Percentiles rank a stretch among this genome's conserved stretches.
These are phyloP conservation scores for Ganaspis brasiliensis DNA, from an alignment of 2,888 invertebrate genomes.

Conservation along the genomic window DNA sequence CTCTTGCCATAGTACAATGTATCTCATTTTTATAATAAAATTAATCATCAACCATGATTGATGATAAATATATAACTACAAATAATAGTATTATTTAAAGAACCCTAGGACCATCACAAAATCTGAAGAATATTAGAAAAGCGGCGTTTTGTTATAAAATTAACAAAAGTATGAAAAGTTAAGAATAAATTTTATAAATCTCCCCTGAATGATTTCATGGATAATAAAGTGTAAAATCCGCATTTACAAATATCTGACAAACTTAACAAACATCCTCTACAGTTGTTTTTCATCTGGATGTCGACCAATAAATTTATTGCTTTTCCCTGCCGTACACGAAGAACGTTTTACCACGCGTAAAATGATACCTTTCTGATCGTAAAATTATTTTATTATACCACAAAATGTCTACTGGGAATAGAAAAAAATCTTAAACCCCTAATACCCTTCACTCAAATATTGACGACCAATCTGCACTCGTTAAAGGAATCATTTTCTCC, in stretches of 20 bases:
- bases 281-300: neutral
- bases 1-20: too few relatives aligned
- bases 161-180: neutral
- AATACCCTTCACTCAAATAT: slow-evolving; percentile 8
- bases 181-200: neutral
- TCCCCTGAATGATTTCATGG: neutral
- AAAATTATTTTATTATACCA: slow-evolving; percentile 31
- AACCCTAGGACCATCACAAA: too few relatives aligned
- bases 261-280: neutral
- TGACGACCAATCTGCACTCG: slow-evolving; percentile 6
- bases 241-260: slow-evolving; percentile 31
- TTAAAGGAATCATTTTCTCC: neutral
- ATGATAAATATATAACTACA: too few relatives aligned
- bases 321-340: neutral
- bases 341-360: slow-evolving; percentile 18
- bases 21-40: too few relatives aligned
- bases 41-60: too few relatives aligned
- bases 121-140: neutral
- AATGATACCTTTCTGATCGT: slow-evolving; percentile 40
- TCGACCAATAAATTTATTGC: slow-evolving; percentile 23
- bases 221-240: slow-evolving; percentile 18
- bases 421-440: slow-evolving; percentile 16
- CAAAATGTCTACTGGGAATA: slow-evolving; percentile 1
- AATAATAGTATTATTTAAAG: too few relatives aligned
- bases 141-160: neutral